phyloP scores from a whole-genome alignment of 2,797 vertebrate genomes.

The Rhodeus uyekii region DNA sequence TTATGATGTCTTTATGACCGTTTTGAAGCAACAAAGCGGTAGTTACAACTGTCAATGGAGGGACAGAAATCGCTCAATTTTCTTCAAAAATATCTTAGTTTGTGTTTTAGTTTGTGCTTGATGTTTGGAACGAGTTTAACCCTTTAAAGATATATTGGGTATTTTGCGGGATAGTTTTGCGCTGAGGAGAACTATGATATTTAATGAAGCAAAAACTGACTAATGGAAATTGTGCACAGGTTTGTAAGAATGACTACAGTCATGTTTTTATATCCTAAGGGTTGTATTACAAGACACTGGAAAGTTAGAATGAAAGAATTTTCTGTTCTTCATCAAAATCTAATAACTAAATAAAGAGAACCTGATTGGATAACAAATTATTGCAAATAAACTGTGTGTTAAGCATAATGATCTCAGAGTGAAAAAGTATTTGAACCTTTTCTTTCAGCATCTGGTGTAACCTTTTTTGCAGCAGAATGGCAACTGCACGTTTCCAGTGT shows the following conservation, averaged over 20 bases:
- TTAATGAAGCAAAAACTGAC: neutral
- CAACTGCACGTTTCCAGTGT: neutral
- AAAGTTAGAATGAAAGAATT: neutral
- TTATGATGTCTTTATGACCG: neutral
- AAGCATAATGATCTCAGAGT: neutral
- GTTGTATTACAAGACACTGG: neutral
- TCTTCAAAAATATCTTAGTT: neutral
- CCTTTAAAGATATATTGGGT: neutral
- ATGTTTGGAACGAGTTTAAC: too few relatives aligned
- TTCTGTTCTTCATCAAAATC: neutral
- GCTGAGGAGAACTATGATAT: neutral
- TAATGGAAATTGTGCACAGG: neutral
- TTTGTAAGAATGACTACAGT: neutral
- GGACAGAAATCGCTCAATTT: neutral
- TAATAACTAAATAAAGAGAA: neutral
- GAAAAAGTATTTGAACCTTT: neutral
- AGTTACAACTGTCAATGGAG: neutral
- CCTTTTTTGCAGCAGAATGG: neutral
- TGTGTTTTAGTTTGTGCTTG: too few relatives aligned
- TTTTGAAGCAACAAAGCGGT: neutral
- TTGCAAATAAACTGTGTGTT: neutral
- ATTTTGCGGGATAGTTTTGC: neutral
- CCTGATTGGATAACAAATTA: neutral
- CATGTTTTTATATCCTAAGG: too few relatives aligned
- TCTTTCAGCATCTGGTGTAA: neutral